Conservation (phyloP, 64 coral and sea anemone species). For the Orbicella faveolata region DNA sequence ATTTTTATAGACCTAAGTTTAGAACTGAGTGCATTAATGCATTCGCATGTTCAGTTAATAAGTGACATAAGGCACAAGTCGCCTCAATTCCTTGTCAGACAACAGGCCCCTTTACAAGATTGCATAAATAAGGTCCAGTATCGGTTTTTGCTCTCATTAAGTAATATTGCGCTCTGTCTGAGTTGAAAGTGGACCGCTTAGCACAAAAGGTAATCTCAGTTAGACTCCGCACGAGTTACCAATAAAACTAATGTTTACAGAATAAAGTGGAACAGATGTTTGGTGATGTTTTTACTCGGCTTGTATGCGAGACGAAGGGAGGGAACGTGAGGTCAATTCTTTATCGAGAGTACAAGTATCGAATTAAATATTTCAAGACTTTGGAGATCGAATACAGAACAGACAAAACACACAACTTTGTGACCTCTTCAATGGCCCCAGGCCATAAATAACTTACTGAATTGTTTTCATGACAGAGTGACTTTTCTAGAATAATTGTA, state of each 20-base stretch:
- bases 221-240: neutral
- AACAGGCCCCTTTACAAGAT: no score
- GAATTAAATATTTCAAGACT: neutral
- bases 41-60: no score
- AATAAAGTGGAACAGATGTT: neutral
- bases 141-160: neutral
- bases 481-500: neutral
- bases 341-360: neutral
- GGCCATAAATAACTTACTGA: constrained; percentile 27
- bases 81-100: no score
- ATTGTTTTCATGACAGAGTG: neutral
- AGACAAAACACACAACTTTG: neutral
- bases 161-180: neutral
- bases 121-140: no score
- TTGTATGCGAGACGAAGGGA: neutral
- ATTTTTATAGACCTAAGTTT: no score
- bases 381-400: neutral
- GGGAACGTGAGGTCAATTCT: neutral
- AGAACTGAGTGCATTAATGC: no score
- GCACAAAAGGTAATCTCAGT: neutral
- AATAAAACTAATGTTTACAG: neutral
- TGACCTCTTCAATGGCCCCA: neutral
- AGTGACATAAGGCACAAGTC: no score
- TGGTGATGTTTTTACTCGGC: neutral
- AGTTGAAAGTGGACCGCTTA: neutral